phyloP scores from a whole-genome alignment of 2,888 invertebrate genomes.

The Camptogramma bilineatum region DNA sequence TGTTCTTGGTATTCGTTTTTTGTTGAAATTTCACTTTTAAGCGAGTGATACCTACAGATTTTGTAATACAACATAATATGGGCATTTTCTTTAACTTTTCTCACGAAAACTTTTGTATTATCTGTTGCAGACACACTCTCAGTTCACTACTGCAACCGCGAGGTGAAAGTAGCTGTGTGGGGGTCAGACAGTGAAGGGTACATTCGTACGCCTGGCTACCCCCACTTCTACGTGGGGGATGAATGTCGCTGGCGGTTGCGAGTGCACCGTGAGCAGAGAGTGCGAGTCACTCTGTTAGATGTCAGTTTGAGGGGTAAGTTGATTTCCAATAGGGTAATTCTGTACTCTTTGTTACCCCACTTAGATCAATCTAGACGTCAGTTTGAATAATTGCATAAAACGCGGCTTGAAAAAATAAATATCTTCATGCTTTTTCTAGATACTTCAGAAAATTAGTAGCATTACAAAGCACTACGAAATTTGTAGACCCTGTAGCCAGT shows the following conservation, averaged over 20 bases:
- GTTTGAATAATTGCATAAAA: no score
- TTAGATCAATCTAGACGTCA: not conserved
- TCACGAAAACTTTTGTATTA: not conserved
- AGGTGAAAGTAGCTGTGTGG: conserved; percentile 69
- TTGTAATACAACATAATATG: no score
- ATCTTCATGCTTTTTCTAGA: no score
- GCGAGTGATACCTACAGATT: no score
- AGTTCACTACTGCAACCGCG: conserved; percentile 84
- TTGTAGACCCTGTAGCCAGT: no score
- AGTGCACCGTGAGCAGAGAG: conserved; percentile 86
- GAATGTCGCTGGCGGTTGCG: conserved; percentile 88
- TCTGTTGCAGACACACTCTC: conserved; percentile 77
- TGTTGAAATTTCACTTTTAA: no score
- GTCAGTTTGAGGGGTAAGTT: conserved; percentile 89
- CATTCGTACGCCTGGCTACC: conserved; percentile 90
- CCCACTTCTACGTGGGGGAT: conserved; percentile 89
- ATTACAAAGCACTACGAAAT: no score
- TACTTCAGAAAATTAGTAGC: no score
- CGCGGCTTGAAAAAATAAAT: no score
- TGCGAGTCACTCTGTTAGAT: conserved; percentile 88
- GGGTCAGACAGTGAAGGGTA: conserved; percentile 86
- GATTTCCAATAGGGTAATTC: not conserved
- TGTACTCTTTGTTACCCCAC: not conserved
- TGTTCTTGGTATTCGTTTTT: no score
- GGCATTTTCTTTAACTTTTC: no score